Percentiles rank a stretch among this genome's conserved stretches.
These are phyloP conservation scores for Semotilus atromaculatus DNA, from an alignment of 2,797 vertebrate species.

Conservation along the genomic window DNA sequence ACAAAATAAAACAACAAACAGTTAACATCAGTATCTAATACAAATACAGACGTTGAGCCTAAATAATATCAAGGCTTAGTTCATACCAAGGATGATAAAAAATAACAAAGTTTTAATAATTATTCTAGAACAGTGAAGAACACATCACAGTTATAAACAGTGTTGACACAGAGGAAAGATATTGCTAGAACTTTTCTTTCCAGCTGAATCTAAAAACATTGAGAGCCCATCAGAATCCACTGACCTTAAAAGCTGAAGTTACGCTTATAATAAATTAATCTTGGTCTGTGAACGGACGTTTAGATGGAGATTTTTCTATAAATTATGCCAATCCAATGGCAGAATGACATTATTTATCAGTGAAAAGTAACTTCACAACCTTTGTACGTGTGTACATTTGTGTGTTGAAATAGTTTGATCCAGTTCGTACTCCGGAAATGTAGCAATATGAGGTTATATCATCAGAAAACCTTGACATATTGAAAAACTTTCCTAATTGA, in stretches of 20 bases:
- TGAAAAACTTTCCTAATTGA: background rate
- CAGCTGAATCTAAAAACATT: background rate
- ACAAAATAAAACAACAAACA: background rate
- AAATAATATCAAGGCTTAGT: background rate
- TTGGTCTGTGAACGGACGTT: slow-evolving; percentile 28
- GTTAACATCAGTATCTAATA: background rate
- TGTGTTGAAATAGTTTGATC: slow-evolving; percentile 59
- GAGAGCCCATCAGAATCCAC: background rate
- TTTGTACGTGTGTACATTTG: slow-evolving; percentile 63
- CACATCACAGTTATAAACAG: background rate
- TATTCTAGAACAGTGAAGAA: background rate
- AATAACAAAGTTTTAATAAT: background rate
- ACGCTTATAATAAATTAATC: too few species aligned
- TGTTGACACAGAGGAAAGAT: background rate
- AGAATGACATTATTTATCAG: slow-evolving; percentile 69
- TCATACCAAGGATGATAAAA: background rate
- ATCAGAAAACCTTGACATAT: slow-evolving; percentile 25
- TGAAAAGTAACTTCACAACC: slow-evolving; percentile 66
- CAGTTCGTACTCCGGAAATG: slow-evolving; percentile 30
- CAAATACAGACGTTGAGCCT: background rate
- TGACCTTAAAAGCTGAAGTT: background rate
- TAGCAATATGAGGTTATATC: slow-evolving; percentile 24
- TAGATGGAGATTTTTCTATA: slow-evolving; percentile 68
- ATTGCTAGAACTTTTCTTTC: background rate
- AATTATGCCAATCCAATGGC: slow-evolving; percentile 66